phyloP scores from a whole-genome alignment of 1,140 invertebrate species.

The Acromyrmex echinatior region DNA sequence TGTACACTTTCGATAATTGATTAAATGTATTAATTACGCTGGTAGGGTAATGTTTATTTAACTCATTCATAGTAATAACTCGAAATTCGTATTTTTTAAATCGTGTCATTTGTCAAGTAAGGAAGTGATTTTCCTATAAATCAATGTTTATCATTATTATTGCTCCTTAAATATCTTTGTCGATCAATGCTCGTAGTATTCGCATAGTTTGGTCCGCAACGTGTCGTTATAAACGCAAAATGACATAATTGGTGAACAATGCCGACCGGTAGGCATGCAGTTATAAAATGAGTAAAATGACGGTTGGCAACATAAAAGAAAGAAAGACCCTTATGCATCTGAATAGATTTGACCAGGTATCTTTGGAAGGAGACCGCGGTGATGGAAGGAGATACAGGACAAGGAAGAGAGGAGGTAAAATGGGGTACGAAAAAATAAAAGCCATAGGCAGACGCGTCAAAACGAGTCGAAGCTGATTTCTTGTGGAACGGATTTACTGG shows the following conservation, averaged over 20 bases:
- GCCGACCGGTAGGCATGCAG: neutral
- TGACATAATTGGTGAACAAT: conserved; percentile 14
- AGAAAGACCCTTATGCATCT: neutral
- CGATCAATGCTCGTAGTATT: neutral
- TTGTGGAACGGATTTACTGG: conserved; percentile 65
- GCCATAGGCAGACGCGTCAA: no score
- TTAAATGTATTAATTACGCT: no score
- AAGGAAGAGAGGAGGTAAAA: neutral
- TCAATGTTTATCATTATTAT: neutral
- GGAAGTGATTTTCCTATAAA: no score
- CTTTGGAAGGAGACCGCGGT: neutral
- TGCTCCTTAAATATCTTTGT: neutral
- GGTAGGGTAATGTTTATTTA: no score
- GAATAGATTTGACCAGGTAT: conserved; percentile 32
- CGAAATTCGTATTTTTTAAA: no score
- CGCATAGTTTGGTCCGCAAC: neutral
- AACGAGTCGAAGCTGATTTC: neutral
- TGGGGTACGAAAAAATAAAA: no score
- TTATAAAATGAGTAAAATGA: neutral
- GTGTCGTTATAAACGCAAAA: neutral
- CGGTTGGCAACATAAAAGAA: neutral
- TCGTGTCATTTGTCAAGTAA: no score
- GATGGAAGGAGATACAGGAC: neutral
- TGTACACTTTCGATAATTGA: no score
- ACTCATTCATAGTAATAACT: no score